These are phyloP conservation scores for Melipona beecheii DNA, from an alignment of 2,888 invertebrate genomes.

Conservation along the genomic window DNA sequence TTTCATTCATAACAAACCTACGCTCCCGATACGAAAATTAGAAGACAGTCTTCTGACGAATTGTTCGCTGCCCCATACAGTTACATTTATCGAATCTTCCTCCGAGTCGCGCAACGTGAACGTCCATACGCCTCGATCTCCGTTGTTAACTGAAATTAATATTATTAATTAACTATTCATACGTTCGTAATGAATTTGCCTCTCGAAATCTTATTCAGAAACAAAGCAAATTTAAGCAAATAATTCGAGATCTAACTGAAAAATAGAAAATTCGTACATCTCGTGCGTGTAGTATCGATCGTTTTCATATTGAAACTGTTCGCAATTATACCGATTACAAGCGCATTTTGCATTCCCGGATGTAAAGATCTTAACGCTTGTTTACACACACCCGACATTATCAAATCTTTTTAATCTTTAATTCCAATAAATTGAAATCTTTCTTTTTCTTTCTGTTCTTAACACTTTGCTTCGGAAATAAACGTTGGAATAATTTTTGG, in stretches of 20 bases:
- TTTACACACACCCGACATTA: slow-evolving; percentile 78
- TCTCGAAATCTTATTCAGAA: not conserved
- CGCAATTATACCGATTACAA: slow-evolving; percentile 80
- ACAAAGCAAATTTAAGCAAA: no score
- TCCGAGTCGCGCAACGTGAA: slow-evolving; percentile 91
- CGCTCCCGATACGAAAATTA: slow-evolving; percentile 89
- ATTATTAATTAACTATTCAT: not conserved
- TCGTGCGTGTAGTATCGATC: slow-evolving; percentile 72
- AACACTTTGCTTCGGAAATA: not conserved
- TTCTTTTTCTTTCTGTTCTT: not conserved
- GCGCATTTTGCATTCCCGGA: slow-evolving; percentile 77
- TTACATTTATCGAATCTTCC: slow-evolving; percentile 90
- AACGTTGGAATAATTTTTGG: slow-evolving; percentile 10
- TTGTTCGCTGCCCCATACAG: slow-evolving; percentile 90
- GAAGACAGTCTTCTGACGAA: slow-evolving; percentile 87
- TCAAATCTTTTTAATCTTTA: slow-evolving; percentile 1
- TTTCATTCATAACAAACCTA: slow-evolving; percentile 85
- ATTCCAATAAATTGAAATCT: not conserved
- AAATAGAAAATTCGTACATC: slow-evolving; percentile 69
- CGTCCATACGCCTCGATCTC: slow-evolving; percentile 88
- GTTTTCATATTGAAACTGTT: slow-evolving; percentile 76
- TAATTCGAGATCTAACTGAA: no score
- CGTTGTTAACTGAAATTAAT: slow-evolving; percentile 68
- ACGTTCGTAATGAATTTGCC: not conserved
- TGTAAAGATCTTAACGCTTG: slow-evolving; percentile 77